Conservation (phyloP, 2,888 invertebrate genomes). For the Latrodectus hesperus region DNA sequence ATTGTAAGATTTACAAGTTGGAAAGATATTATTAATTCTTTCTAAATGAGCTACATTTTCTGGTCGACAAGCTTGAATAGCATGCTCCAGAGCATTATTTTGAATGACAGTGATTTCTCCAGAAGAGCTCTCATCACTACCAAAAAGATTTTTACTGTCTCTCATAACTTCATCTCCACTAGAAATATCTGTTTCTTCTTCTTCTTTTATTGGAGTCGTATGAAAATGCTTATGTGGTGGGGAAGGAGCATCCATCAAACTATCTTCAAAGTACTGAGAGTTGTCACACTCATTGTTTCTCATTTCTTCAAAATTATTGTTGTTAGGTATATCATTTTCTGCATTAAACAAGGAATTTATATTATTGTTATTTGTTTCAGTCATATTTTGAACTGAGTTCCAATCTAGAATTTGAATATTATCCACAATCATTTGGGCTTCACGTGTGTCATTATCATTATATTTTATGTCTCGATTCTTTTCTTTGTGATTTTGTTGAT, state of each 20-base stretch:
- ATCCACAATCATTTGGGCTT: conserved; percentile 41
- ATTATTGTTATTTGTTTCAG: conserved; percentile 67
- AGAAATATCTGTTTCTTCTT: conserved; percentile 70
- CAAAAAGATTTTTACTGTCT: conserved; percentile 66
- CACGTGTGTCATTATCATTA: conserved; percentile 56
- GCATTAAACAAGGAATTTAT: conserved; percentile 63
- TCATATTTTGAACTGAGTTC: conserved; percentile 53
- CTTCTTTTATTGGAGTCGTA: conserved; percentile 70
- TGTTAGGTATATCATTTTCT: conserved; percentile 38
- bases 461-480: conserved; percentile 22
- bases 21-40: conserved; percentile 69
- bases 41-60: conserved; percentile 45
- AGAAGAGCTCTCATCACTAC: conserved; percentile 63
- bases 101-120: conserved; percentile 61
- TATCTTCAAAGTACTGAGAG: conserved; percentile 71
- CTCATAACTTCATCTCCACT: conserved; percentile 70
- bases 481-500: conserved; percentile 32
- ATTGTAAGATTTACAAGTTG: conserved; percentile 61
- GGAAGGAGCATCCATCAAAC: conserved; percentile 69
- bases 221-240: conserved; percentile 65
- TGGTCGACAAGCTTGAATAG: conserved; percentile 16
- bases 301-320: conserved; percentile 48
- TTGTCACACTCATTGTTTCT: conserved; percentile 64
- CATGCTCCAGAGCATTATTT: conserved; percentile 51
- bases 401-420: conserved; percentile 55